Base-by-base conservation (phyloP, 2,888 invertebrate genomes). In the Hipparchia sbordonii region DNA sequence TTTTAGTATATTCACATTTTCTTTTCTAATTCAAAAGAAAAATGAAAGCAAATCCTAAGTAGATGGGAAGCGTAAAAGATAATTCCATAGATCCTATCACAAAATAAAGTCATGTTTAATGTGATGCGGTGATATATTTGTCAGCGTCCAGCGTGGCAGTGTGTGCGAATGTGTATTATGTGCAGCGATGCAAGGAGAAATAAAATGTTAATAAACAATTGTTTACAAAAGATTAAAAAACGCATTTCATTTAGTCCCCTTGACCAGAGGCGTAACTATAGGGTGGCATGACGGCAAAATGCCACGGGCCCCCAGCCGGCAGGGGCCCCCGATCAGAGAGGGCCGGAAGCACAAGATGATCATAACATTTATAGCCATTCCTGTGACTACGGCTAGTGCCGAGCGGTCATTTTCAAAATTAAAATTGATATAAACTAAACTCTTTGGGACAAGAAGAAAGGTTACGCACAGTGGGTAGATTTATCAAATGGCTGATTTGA, bases 161-260 rank as follows among this genome's bases (percentile, higher is more conserved):
- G 82, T 85, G 89, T 86, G 89, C 85, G 89, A 85, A 88, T 87
- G 89, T 89, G 89, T 90, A 83, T 82, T 86, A 87, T 87, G 85
- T 89, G 90, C 89, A 88, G 88, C 85, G 87, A 90, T 89, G 90
- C 90, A 89, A 87, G 87, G 87, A 92, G 88, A 89, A 90, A 90
- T 93, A 93, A 93, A 92, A 94, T 93, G 93, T 94, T 94, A 94
- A 94, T 93, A 93, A 93, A 94, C 93, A 94, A 93, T 94, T 94
- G 94, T 94, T 94, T 94, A 94, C 93, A 93, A 94, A 94, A 94
- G 91, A 93, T 91, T 89, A 89, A 79, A 23, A 76, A 77, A 75
- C 61, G 82, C 75, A 86, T 92, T 92, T 93, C 81, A 87, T 88
- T 92, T 79, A 60, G 70, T 73, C 39, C 71, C 65, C 6, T 39